Percentiles rank a stretch among this genome's conserved stretches.
Evolutionary conservation across 2,113 vertebrate species (phyloP).

Genomic region (Bos javanicus): DNA sequence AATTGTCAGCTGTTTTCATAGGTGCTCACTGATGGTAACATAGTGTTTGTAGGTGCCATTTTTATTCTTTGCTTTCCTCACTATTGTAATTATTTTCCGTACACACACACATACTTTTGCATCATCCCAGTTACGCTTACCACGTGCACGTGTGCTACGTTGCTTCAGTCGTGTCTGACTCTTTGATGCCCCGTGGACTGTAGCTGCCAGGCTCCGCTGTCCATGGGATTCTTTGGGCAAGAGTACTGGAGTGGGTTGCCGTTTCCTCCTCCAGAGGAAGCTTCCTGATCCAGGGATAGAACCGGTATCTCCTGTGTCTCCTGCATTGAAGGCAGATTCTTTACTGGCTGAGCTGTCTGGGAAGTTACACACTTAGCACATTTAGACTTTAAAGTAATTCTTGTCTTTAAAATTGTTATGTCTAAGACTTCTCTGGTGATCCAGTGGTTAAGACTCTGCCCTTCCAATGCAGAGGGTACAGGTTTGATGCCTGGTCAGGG

Average conservation of each 20-base stretch:
- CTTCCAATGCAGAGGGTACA: background rate
- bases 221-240: background rate
- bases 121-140: background rate
- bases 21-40: background rate
- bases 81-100: background rate
- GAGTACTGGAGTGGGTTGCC: background rate
- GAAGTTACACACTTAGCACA: background rate
- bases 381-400: constrained; percentile 3
- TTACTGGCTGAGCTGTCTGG: background rate
- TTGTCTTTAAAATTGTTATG: constrained; percentile 27
- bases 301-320: background rate
- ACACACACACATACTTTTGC: background rate
- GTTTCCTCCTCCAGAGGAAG: background rate
- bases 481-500: background rate
- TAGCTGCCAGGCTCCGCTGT: background rate
- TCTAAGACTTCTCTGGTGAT: background rate
- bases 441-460: background rate
- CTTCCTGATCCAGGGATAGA: background rate
- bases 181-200: background rate
- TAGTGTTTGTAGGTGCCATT: background rate
- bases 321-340: background rate
- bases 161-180: background rate
- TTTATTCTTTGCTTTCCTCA: background rate
- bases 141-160: background rate
- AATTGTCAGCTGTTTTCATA: background rate